Conservation (phyloP, 1,140 invertebrate genomes). For the Macrobrachium rosenbergii region DNA sequence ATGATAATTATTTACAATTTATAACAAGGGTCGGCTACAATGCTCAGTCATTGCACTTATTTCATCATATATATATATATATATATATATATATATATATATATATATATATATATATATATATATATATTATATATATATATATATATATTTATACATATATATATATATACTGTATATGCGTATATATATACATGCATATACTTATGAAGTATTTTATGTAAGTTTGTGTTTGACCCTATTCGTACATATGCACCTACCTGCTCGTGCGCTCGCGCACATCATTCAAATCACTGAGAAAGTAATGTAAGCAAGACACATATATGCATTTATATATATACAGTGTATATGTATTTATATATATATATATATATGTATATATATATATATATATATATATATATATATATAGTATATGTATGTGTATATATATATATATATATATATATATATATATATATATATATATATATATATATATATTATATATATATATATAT, state of each 20-base stretch:
- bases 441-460: no score
- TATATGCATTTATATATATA: not conserved
- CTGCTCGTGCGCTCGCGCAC: no score
- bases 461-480: not conserved
- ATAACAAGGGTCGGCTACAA: no score
- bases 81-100: conserved; percentile 4
- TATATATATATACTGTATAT: not conserved
- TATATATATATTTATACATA: not conserved
- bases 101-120: conserved; percentile 2
- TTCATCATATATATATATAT: not conserved
- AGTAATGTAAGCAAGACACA: not conserved
- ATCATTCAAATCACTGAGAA: not conserved
- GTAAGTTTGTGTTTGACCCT: not conserved
- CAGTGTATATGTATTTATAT: not conserved
- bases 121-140: not conserved
- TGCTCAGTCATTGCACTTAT: not conserved
- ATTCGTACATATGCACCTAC: not conserved
- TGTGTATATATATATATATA: no score
- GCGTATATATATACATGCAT: not conserved
- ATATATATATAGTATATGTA: no score
- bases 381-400: no score
- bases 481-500: not conserved
- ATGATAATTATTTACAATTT: no score
- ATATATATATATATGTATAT: not conserved
- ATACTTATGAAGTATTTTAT: not conserved